phyloP scores from a whole-genome alignment of 2,888 invertebrate genomes.

The Ditula angustiorana region DNA sequence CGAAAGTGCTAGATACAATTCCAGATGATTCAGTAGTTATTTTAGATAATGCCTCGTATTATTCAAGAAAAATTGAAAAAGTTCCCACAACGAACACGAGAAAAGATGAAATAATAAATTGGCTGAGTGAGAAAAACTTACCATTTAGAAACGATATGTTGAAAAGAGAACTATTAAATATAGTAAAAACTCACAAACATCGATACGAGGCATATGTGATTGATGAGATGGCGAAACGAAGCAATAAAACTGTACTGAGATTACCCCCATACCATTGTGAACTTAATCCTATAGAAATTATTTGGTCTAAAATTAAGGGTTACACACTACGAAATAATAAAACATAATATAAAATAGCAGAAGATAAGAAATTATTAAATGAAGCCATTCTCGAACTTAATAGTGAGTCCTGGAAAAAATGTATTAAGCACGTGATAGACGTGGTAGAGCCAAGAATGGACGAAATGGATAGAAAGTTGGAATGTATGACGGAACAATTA shows the following conservation, averaged over 20 bases:
- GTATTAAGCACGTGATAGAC: no score
- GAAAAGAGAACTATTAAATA: not conserved
- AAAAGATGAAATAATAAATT: slow-evolving; percentile 3
- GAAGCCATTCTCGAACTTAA: no score
- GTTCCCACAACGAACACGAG: not conserved
- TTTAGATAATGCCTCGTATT: slow-evolving; percentile 12
- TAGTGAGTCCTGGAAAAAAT: no score
- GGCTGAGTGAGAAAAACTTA: not conserved
- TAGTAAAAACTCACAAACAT: slow-evolving; percentile 9
- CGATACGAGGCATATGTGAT: slow-evolving; percentile 6
- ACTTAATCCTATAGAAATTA: no score
- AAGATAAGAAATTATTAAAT: no score
- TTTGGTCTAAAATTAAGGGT: no score
- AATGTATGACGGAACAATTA: no score
- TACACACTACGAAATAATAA: no score
- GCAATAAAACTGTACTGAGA: slow-evolving; percentile 30
- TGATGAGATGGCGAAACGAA: slow-evolving; percentile 4
- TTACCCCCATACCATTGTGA: slow-evolving; percentile 26
- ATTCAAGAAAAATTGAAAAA: slow-evolving; percentile 16
- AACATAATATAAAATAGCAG: no score
- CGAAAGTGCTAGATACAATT: slow-evolving; percentile 1
- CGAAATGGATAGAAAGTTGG: no score
- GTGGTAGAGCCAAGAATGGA: no score
- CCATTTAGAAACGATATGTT: not conserved
- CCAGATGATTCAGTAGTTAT: slow-evolving; percentile 1